phyloP scores from a whole-genome alignment of 2,113 vertebrate genomes.

The Athene noctua region DNA sequence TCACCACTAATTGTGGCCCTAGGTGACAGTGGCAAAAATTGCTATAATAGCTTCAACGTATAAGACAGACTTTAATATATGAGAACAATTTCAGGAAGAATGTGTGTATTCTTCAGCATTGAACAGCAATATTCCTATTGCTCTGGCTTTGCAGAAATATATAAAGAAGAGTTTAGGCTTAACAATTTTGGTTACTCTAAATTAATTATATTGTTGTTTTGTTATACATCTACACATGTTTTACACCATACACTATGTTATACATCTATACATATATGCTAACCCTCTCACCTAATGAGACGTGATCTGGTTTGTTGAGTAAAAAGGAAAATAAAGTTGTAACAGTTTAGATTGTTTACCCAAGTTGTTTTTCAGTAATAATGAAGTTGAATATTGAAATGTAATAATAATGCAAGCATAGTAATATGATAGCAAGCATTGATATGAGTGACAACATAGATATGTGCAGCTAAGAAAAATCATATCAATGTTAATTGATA shows the following conservation, averaged over 20 bases:
- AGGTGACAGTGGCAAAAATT: background rate
- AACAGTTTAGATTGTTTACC: background rate
- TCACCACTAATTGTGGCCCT: background rate
- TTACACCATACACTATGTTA: too few species aligned
- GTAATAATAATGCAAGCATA: background rate
- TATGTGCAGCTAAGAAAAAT: background rate
- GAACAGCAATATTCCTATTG: background rate
- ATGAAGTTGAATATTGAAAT: background rate
- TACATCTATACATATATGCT: background rate
- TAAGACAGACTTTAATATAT: background rate
- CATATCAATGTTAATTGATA: background rate
- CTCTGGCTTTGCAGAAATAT: background rate
- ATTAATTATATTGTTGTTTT: background rate
- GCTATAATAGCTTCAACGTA: background rate
- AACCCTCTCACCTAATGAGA: background rate
- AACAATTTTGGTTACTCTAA: background rate
- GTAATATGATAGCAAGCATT: background rate
- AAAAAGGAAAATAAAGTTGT: background rate
- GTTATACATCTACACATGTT: too few species aligned
- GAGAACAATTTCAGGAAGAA: background rate
- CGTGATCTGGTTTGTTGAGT: background rate
- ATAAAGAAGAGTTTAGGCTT: background rate
- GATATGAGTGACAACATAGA: background rate
- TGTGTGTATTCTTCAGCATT: background rate
- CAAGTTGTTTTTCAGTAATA: background rate